Conservation (phyloP, 2,113 vertebrate species). For the Etheostoma spectabile region DNA sequence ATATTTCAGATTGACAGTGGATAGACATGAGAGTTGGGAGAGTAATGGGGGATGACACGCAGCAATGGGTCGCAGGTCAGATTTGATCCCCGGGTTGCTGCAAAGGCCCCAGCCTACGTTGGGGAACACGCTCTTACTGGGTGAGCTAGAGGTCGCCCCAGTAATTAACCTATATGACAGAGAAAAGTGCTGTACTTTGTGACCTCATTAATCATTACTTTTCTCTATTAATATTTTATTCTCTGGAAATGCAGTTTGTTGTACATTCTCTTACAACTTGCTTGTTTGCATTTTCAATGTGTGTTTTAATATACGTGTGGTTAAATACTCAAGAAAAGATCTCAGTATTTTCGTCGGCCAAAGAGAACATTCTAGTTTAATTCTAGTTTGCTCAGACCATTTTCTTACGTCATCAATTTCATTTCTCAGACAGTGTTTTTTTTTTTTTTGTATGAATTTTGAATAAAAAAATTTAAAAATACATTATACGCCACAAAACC, state of each 20-base stretch:
- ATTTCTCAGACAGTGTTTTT: neutral
- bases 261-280: neutral
- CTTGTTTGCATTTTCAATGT: neutral
- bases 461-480: constrained; percentile 1
- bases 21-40: no score
- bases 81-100: no score
- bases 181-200: no score
- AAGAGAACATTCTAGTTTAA: neutral
- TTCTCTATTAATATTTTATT: neutral
- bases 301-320: neutral
- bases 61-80: no score
- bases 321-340: neutral
- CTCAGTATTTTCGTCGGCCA: neutral
- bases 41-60: no score
- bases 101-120: no score
- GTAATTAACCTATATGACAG: no score
- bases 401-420: neutral
- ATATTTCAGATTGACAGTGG: no score
- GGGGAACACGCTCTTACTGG: no score
- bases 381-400: neutral
- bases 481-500: neutral
- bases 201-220: neutral
- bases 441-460: no score
- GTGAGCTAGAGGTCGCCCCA: no score
- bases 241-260: neutral